A percentile compares a stretch with the other conserved stretches of the same genome.
Evolutionary conservation across 2,797 vertebrate species (phyloP).

Genomic region (Odontamblyopus lacepedii): DNA sequence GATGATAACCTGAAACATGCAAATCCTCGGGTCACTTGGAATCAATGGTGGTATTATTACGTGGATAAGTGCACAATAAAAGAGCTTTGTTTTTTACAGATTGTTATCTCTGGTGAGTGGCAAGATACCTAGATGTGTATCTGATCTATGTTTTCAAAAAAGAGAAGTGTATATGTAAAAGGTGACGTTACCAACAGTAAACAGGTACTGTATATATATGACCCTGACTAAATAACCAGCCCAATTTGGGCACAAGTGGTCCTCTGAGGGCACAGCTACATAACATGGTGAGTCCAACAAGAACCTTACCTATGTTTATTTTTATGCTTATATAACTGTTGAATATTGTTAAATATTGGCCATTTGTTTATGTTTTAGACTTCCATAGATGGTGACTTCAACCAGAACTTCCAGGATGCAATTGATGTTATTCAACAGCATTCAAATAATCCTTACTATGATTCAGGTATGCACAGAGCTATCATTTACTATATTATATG

Average conservation of each 20-base stretch:
- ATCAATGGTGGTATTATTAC: constrained; percentile 57
- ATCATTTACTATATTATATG: neutral
- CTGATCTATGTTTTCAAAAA: constrained; percentile 71
- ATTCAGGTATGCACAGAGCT: constrained; percentile 75
- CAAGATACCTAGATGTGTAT: constrained; percentile 53
- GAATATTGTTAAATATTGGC: neutral
- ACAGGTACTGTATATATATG: constrained; percentile 59
- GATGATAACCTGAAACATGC: constrained; percentile 60
- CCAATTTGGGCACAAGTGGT: constrained; percentile 48
- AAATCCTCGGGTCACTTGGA: constrained; percentile 58
- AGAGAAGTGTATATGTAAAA: constrained; percentile 72
- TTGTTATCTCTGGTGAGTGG: constrained; percentile 54
- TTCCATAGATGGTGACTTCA: constrained; percentile 83
- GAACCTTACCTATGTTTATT: neutral
- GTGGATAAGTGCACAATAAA: constrained; percentile 52
- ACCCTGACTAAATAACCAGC: constrained; percentile 48
- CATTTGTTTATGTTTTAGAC: constrained; percentile 62
- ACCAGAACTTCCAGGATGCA: constrained; percentile 92
- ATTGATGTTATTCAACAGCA: constrained; percentile 93
- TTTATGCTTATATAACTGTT: neutral
- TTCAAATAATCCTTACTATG: constrained; percentile 76
- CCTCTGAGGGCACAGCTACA: constrained; percentile 41
- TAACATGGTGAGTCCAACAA: constrained; percentile 85
- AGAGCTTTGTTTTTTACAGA: constrained; percentile 55
- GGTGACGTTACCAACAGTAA: constrained; percentile 59